phyloP scores from a whole-genome alignment of 2,113 vertebrate genomes.

The Thamnophis sirtalis region DNA sequence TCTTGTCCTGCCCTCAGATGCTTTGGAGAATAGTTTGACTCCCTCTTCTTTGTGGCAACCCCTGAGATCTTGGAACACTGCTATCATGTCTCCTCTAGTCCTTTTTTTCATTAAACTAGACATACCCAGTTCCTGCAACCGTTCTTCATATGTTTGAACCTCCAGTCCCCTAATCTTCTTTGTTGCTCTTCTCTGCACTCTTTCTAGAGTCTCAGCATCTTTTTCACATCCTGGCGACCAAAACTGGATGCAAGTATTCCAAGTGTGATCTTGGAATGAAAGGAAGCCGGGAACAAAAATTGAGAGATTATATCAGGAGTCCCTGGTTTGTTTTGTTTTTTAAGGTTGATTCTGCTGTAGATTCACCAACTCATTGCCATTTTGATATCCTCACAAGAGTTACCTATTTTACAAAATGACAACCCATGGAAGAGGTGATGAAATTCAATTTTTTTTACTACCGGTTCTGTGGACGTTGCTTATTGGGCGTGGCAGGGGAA shows the following conservation, averaged over 20 bases:
- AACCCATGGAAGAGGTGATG: not conserved
- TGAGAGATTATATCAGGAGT: not conserved
- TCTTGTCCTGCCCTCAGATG: not conserved
- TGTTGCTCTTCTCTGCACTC: not conserved
- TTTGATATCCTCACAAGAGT: not conserved
- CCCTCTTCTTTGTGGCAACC: not conserved
- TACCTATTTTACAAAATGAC: not conserved
- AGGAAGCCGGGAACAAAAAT: not conserved
- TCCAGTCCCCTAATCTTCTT: not conserved
- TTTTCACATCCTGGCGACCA: not conserved
- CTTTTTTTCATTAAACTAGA: not conserved
- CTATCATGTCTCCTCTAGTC: not conserved
- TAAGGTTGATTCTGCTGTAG: not conserved
- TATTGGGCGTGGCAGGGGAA: too few species aligned
- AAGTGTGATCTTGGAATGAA: not conserved
- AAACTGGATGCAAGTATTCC: not conserved
- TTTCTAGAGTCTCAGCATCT: not conserved
- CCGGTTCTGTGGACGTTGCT: too few species aligned
- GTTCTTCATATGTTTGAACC: not conserved
- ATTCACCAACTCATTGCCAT: not conserved
- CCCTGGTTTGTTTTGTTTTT: too few species aligned
- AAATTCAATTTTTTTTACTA: too few species aligned
- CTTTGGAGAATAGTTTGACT: not conserved
- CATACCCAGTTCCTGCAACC: not conserved
- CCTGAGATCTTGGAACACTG: accelerated